Evolutionary conservation across 1,140 invertebrate species (phyloP).

Genomic region (Hylyphantes graminicola): DNA sequence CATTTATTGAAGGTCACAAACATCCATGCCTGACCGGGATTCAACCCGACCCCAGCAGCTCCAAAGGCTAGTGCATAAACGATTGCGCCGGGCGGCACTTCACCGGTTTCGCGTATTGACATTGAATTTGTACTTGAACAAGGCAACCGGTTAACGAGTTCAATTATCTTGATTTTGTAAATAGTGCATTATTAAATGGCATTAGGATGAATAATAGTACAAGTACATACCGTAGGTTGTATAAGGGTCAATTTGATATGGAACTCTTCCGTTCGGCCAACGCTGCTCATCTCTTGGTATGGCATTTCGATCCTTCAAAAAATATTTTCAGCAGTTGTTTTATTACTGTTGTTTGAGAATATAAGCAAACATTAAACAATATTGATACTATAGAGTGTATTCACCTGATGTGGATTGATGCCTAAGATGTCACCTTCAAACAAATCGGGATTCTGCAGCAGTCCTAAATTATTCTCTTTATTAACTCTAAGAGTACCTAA

Average conservation of each 20-base stretch:
- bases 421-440: constrained; percentile 44
- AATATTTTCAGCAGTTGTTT: background rate
- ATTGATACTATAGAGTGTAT: background rate
- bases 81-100: too few species aligned
- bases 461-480: too few species aligned
- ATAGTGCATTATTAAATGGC: too few species aligned
- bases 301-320: constrained; percentile 63
- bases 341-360: too few species aligned
- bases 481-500: too few species aligned
- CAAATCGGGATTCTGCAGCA: constrained; percentile 44
- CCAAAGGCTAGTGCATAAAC: too few species aligned
- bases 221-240: constrained; percentile 24
- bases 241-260: constrained; percentile 66
- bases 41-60: too few species aligned
- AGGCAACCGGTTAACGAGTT: background rate
- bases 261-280: constrained; percentile 66
- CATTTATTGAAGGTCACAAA: too few species aligned
- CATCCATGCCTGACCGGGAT: too few species aligned
- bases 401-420: background rate
- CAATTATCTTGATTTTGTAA: too few species aligned
- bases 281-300: constrained; percentile 62
- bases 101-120: background rate
- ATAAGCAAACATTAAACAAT: background rate
- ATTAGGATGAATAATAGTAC: too few species aligned
- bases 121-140: background rate